These are phyloP conservation scores for Lophius piscatorius DNA, from an alignment of 2,113 vertebrate genomes.

Conservation along the genomic window DNA sequence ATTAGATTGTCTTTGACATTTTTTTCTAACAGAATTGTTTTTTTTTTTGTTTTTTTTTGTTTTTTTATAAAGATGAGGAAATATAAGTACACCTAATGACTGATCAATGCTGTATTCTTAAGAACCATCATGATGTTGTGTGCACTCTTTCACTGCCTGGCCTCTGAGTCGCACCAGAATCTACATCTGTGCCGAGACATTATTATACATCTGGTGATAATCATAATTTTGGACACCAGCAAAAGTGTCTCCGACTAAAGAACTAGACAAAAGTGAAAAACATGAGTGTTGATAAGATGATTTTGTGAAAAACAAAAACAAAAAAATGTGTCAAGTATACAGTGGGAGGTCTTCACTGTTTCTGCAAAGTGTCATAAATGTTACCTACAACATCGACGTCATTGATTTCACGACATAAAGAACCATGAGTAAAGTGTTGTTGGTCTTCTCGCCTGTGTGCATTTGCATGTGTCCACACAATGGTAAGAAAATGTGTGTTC, in stretches of 20 bases:
- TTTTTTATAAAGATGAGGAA: slow-evolving; percentile 27
- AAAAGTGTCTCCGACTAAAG: slow-evolving; percentile 18
- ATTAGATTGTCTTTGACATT: slow-evolving; percentile 67
- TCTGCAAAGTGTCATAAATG: slow-evolving; percentile 53
- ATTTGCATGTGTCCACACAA: slow-evolving; percentile 19
- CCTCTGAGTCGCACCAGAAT: slow-evolving; percentile 29
- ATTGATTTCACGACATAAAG: slow-evolving; percentile 52
- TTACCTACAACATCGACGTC: slow-evolving; percentile 48
- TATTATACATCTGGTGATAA: slow-evolving; percentile 21
- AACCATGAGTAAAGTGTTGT: slow-evolving; percentile 48
- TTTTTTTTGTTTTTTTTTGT: slow-evolving; percentile 20
- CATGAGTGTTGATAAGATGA: slow-evolving; percentile 52
- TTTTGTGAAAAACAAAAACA: slow-evolving; percentile 34
- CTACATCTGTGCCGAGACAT: slow-evolving; percentile 46
- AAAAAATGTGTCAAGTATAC: slow-evolving; percentile 68
- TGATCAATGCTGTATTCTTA: slow-evolving; percentile 37
- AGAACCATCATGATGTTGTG: slow-evolving; percentile 40
- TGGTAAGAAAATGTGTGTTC: slow-evolving; percentile 41
- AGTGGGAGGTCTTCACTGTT: slow-evolving; percentile 61
- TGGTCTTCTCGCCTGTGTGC: slow-evolving; percentile 31
- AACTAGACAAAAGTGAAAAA: slow-evolving; percentile 3
- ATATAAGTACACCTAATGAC: slow-evolving; percentile 33
- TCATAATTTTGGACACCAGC: slow-evolving; percentile 47
- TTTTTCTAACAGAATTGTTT: not conserved
- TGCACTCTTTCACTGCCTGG: slow-evolving; percentile 26